These are phyloP conservation scores for Rhagonycha lutea DNA, from an alignment of 2,888 invertebrate genomes.

Conservation along the genomic window DNA sequence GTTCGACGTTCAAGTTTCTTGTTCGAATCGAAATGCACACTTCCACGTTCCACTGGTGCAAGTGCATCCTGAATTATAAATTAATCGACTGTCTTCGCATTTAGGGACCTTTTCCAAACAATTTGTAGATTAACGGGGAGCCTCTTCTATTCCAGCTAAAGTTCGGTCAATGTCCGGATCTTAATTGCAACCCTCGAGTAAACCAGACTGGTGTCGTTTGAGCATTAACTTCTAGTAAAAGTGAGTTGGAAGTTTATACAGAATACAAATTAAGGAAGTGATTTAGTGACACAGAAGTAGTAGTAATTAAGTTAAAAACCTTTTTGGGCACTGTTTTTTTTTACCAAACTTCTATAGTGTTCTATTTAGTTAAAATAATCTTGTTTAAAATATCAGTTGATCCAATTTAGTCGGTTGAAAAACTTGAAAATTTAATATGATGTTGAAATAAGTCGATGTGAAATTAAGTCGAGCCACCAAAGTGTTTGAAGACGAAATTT, in stretches of 20 bases:
- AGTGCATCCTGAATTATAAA: background rate
- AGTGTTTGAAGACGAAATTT: conserved; percentile 28
- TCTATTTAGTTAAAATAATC: background rate
- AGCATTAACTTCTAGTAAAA: background rate
- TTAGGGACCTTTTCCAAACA: background rate
- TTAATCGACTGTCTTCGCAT: background rate
- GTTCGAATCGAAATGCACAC: background rate
- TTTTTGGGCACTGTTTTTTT: background rate
- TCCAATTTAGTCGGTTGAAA: background rate
- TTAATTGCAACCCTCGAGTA: background rate
- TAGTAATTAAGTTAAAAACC: background rate
- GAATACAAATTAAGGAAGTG: background rate
- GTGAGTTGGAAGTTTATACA: background rate
- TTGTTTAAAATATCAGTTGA: background rate
- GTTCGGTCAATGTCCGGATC: background rate
- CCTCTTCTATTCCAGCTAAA: background rate
- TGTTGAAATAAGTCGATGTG: background rate
- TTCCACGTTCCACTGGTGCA: background rate
- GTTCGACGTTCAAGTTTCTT: background rate
- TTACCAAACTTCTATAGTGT: background rate
- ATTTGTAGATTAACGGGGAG: background rate
- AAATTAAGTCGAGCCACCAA: background rate
- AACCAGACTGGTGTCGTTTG: background rate
- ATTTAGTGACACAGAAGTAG: background rate
- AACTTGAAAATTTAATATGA: background rate